Conservation (phyloP, 2,888 invertebrate species). For the Limnephilus lunatus region DNA sequence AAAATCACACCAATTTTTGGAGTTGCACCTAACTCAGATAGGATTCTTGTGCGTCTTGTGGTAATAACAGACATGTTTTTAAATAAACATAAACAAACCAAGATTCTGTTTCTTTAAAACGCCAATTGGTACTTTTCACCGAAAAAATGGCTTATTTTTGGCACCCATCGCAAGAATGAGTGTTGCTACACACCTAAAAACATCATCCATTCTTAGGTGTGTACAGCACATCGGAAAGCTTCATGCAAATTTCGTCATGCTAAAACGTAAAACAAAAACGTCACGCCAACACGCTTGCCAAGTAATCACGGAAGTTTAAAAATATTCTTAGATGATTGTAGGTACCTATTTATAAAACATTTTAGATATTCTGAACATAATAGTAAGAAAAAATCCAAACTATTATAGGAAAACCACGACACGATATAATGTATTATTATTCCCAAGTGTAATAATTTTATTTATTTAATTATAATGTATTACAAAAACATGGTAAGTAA, state of each 20-base stretch:
- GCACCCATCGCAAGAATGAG: not conserved
- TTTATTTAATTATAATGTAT: no score
- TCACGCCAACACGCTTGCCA: not conserved
- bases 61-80: not conserved
- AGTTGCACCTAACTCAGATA: not conserved
- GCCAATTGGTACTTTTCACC: no score
- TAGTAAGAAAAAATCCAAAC: no score
- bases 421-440: no score
- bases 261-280: not conserved
- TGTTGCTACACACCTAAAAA: not conserved
- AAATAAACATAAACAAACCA: not conserved
- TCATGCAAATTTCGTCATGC: not conserved
- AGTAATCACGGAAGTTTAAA: not conserved
- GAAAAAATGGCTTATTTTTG: not conserved
- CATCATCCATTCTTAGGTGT: not conserved
- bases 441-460: no score
- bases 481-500: no score
- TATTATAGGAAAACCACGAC: no score
- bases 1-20: not conserved
- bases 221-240: not conserved
- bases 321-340: not conserved
- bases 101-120: not conserved
- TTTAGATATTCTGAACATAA: no score
- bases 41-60: not conserved
- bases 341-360: not conserved